These are phyloP conservation scores for Scelioninae gen. 1 DNA, from an alignment of 2,888 invertebrate species.

Conservation along the genomic window DNA sequence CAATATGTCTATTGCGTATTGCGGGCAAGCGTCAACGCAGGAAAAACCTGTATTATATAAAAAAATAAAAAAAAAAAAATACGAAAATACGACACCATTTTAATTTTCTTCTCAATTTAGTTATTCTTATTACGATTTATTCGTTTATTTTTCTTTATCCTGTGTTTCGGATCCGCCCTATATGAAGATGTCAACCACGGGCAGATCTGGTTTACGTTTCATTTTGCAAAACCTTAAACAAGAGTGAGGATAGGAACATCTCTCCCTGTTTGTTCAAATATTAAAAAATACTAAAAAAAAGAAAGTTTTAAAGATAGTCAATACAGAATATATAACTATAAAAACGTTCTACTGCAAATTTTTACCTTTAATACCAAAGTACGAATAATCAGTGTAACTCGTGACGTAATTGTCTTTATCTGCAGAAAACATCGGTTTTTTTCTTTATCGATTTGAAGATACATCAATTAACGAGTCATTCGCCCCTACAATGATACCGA, in stretches of 20 bases:
- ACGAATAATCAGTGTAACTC: slow-evolving; percentile 74
- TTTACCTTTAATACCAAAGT: slow-evolving; percentile 73
- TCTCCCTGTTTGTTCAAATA: no score
- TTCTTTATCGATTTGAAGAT: slow-evolving; percentile 24
- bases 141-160: slow-evolving; percentile 32
- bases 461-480: slow-evolving; percentile 71
- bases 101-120: slow-evolving; percentile 40
- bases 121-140: slow-evolving; percentile 50
- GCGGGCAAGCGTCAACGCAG: slow-evolving; percentile 46
- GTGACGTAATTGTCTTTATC: slow-evolving; percentile 22
- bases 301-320: slow-evolving; percentile 3
- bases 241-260: slow-evolving; percentile 58
- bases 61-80: slow-evolving; percentile 9
- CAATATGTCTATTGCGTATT: slow-evolving; percentile 44
- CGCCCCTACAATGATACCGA: slow-evolving; percentile 78
- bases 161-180: slow-evolving; percentile 30
- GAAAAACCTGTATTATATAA: slow-evolving; percentile 19
- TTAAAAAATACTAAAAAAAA: no score
- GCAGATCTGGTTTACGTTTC: slow-evolving; percentile 55
- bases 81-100: slow-evolving; percentile 21
- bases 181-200: slow-evolving; percentile 43
- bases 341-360: slow-evolving; percentile 84
- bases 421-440: slow-evolving; percentile 7
- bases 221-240: slow-evolving; percentile 57
- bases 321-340: slow-evolving; percentile 22